These are phyloP conservation scores for Hystrix brachyura DNA, from an alignment of 2,113 vertebrate species.

Conservation along the genomic window DNA sequence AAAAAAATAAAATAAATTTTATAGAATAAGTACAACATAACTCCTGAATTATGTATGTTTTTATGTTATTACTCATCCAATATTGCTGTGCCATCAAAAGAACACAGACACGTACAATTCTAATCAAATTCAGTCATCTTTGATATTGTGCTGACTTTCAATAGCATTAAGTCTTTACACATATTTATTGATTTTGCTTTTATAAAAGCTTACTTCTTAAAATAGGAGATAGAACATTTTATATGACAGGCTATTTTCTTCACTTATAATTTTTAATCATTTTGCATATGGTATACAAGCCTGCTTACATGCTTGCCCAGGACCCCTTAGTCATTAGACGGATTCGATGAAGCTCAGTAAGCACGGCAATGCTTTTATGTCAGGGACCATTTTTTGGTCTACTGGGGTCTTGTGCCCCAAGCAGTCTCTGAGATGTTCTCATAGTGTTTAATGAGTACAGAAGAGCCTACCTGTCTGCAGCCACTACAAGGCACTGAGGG, in stretches of 20 bases:
- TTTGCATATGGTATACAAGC: not conserved
- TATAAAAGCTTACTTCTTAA: conserved; percentile 41
- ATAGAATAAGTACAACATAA: conserved; percentile 9
- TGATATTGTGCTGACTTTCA: conserved; percentile 52
- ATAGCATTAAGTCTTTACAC: conserved; percentile 58
- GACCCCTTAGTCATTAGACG: not conserved
- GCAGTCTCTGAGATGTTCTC: conserved; percentile 9
- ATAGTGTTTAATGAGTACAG: not conserved
- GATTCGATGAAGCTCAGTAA: not conserved
- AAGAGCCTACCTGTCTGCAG: not conserved
- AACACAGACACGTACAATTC: not conserved
- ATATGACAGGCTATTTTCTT: not conserved
- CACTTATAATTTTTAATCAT: conserved; percentile 29
- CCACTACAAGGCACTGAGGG: not conserved
- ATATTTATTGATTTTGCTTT: conserved; percentile 54
- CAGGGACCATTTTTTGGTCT: not conserved
- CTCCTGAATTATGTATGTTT: conserved; percentile 28
- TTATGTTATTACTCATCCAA: conserved; percentile 40
- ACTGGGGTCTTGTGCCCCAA: not conserved
- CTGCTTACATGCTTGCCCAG: conserved; percentile 2
- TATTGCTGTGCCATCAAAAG: conserved; percentile 17
- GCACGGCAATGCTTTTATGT: not conserved
- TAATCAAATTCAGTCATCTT: conserved; percentile 60
- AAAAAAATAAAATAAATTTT: not conserved
- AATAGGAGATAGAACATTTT: conserved; percentile 45